Base-by-base conservation (phyloP, 2,113 vertebrate species). In the Dasyurus viverrinus region DNA sequence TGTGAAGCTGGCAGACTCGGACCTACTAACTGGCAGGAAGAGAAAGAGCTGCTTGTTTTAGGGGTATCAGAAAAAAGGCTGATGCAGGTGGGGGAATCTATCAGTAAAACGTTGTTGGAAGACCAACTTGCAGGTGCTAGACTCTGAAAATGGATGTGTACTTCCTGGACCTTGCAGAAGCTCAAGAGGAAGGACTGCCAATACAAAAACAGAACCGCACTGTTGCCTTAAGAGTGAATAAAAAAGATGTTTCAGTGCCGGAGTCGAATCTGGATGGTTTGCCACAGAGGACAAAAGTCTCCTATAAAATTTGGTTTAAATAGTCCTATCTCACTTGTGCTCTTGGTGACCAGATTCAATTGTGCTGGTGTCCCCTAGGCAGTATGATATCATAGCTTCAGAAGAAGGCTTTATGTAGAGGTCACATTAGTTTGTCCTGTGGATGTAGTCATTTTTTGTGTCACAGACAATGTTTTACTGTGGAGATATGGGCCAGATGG, bases 401-500 rank as follows among this genome's bases (percentile, higher is more conserved):
- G 99, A 99, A 99, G 98, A 98, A 98, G 98, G 98, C 99, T 99
- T 99, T 99, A 98, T 99, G 90, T 97, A 96, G 98, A 97, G 98
- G 98, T 98, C 99, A 98, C 98, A 98, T 98, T 98, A 97, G 98
- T 99, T 99, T 98, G 98, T 99, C 98, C 99, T 98, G 98, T 98
- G 97, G 97, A 99, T 99, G 98, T 97, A 98, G 99, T 99, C 98
- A 99, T 99, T 99, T 99, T 99, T 98, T 99, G 98, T 99, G 98
- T 98, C 98, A 98, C 76, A 96, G 98, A 99, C 99, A 99, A 99
- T 99, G 99, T 99, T 99, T 99, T 98, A 99, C 99, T 99, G 99
- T 99, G 99, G 98, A 98, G 98, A 98, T 98, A 98, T 97, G 98
- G 98, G 98, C 99, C 99, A 99, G 99, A 99, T 99, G 99, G 98